Conservation (phyloP, 2,113 vertebrate species). For the Aix galericulata region DNA sequence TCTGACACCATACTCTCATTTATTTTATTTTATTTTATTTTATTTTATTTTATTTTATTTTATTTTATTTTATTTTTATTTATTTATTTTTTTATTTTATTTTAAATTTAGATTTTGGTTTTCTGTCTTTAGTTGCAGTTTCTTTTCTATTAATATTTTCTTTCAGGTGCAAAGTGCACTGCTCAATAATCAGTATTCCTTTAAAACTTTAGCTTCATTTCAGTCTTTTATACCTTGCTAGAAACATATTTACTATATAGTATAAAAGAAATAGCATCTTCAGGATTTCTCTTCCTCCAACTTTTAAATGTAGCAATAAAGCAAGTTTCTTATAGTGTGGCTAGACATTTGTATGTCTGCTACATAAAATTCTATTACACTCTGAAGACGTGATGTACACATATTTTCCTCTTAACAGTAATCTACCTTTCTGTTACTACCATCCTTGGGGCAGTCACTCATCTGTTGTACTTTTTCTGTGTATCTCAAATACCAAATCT, state of each 20-base stretch:
- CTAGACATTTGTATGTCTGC: not conserved
- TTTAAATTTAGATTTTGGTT: no score
- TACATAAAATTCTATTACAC: not conserved
- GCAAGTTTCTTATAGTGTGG: not conserved
- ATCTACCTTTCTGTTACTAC: not conserved
- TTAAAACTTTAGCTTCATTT: not conserved
- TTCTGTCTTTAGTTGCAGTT: not conserved
- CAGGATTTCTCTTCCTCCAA: not conserved
- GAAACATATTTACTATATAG: not conserved
- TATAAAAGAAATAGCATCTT: slow-evolving; percentile 13
- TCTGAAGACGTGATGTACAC: not conserved
- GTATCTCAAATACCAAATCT: not conserved
- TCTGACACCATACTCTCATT: not conserved
- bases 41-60: no score
- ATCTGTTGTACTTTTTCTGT: not conserved
- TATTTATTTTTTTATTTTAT: not conserved
- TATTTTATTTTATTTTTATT: no score
- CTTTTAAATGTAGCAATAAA: slow-evolving; percentile 28
- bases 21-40: not conserved
- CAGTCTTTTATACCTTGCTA: not conserved
- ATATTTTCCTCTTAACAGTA: not conserved
- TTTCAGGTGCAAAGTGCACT: not conserved
- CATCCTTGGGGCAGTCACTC: not conserved
- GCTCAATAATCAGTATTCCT: not conserved
- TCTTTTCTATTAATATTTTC: not conserved